A percentile compares a stretch with the other conserved stretches of the same genome.
Conservation (phyloP, 2,113 vertebrate species). For the Nematolebias whitei region DNA sequence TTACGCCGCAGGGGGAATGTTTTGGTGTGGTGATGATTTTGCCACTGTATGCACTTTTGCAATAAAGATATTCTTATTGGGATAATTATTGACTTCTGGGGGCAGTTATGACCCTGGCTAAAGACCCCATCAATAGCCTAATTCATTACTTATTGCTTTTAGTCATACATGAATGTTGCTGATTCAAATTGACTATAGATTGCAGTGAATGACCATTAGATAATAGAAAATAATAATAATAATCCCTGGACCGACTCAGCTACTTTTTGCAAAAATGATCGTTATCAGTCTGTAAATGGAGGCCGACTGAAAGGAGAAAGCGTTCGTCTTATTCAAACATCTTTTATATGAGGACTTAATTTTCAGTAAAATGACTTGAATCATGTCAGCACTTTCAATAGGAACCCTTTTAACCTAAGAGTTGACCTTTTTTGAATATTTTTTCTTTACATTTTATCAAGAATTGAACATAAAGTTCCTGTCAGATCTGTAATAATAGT, state of each 20-base stretch:
- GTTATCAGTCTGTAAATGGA: constrained; percentile 33
- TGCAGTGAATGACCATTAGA: constrained; percentile 60
- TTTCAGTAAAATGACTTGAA: neutral
- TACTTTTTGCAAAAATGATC: constrained; percentile 59
- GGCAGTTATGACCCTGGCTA: constrained; percentile 80
- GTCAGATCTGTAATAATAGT: constrained; percentile 17
- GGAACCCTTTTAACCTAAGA: neutral
- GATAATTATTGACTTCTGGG: constrained; percentile 83
- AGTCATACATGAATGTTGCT: constrained; percentile 73
- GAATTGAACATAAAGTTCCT: neutral
- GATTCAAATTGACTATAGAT: constrained; percentile 77
- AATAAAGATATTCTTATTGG: constrained; percentile 82
- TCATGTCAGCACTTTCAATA: constrained; percentile 1
- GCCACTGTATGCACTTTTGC: constrained; percentile 78
- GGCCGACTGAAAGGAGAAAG: constrained; percentile 4
- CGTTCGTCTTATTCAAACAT: neutral
- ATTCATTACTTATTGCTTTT: constrained; percentile 81
- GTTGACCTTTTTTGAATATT: constrained; percentile 2
- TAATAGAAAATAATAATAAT: constrained; percentile 70
- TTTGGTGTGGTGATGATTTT: constrained; percentile 77
- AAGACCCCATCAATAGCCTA: constrained; percentile 83
- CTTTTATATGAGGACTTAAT: neutral
- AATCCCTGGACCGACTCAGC: constrained; percentile 40
- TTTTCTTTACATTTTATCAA: constrained; percentile 21
- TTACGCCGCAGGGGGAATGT: constrained; percentile 78